Conservation (phyloP, 1,140 invertebrate species). For the Diorhabda elongata region DNA sequence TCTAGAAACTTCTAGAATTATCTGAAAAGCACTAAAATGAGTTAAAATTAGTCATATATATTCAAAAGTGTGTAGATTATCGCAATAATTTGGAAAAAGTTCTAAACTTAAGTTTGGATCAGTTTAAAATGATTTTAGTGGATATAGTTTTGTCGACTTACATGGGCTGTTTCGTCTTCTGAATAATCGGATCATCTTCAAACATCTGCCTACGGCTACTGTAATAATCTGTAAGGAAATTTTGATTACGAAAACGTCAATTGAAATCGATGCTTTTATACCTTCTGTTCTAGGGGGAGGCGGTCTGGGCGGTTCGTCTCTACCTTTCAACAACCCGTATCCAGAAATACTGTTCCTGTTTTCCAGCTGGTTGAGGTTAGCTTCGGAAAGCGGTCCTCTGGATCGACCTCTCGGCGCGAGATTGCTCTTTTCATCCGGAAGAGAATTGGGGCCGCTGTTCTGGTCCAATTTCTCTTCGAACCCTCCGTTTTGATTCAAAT, state of each 20-base stretch:
- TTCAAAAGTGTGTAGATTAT: too few relatives aligned
- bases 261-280: slow-evolving; percentile 35
- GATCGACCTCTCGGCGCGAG: slow-evolving; percentile 63
- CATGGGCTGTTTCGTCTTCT: slow-evolving; percentile 69
- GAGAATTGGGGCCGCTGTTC: slow-evolving; percentile 40
- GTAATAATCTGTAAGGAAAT: slow-evolving; percentile 68
- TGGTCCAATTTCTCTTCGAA: slow-evolving; percentile 42
- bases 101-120: too few relatives aligned
- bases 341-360: slow-evolving; percentile 40
- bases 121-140: too few relatives aligned
- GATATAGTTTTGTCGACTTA: slow-evolving; percentile 48
- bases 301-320: slow-evolving; percentile 74
- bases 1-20: too few relatives aligned
- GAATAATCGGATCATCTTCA: slow-evolving; percentile 71
- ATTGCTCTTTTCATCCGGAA: slow-evolving; percentile 66
- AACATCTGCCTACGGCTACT: slow-evolving; percentile 73
- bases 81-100: too few relatives aligned
- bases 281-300: slow-evolving; percentile 81
- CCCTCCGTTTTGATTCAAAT: slow-evolving; percentile 41
- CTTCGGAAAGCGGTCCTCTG: slow-evolving; percentile 64
- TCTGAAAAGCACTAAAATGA: too few relatives aligned
- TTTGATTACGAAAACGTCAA: slow-evolving; percentile 26
- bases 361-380: slow-evolving; percentile 62
- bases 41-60: too few relatives aligned
- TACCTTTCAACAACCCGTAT: slow-evolving; percentile 41